Percentiles rank a stretch among this genome's conserved stretches.
Conservation (phyloP, 2,113 vertebrate genomes). For the Microtus pennsylvanicus region DNA sequence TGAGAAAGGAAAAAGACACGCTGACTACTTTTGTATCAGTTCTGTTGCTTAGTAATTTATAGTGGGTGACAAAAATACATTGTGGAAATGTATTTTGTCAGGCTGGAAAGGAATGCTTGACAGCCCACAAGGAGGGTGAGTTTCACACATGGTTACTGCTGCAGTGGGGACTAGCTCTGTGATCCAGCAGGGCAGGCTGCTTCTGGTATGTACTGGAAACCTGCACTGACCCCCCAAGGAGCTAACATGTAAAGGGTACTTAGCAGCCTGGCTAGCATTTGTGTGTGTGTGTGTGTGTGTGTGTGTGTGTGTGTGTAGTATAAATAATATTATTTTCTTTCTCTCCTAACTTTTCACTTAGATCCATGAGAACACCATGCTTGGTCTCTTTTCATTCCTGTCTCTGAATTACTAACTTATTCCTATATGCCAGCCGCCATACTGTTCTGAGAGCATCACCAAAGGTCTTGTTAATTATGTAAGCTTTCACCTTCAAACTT, state of each 20-base stretch:
- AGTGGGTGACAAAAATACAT: not conserved
- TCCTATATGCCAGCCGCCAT: not conserved
- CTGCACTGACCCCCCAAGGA: not conserved
- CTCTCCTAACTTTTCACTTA: not conserved
- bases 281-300: not conserved
- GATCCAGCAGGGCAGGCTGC: not conserved
- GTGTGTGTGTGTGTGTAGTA: not conserved
- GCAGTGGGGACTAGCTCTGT: not conserved
- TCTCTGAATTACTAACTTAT: not conserved
- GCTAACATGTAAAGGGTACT: not conserved
- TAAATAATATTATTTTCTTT: not conserved
- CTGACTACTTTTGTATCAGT: not conserved
- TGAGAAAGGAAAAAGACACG: not conserved
- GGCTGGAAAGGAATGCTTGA: not conserved
- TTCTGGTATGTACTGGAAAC: not conserved
- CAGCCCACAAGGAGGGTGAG: not conserved
- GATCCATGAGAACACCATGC: not conserved
- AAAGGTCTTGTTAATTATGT: not conserved
- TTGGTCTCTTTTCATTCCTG: not conserved
- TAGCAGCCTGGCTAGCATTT: not conserved
- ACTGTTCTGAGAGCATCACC: not conserved
- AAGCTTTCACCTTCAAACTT: not conserved
- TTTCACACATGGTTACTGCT: not conserved
- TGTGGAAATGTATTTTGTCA: not conserved
- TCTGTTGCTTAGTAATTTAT: slow-evolving; percentile 17